phyloP scores from a whole-genome alignment of 2,113 vertebrate species.

The Zootoca vivipara region DNA sequence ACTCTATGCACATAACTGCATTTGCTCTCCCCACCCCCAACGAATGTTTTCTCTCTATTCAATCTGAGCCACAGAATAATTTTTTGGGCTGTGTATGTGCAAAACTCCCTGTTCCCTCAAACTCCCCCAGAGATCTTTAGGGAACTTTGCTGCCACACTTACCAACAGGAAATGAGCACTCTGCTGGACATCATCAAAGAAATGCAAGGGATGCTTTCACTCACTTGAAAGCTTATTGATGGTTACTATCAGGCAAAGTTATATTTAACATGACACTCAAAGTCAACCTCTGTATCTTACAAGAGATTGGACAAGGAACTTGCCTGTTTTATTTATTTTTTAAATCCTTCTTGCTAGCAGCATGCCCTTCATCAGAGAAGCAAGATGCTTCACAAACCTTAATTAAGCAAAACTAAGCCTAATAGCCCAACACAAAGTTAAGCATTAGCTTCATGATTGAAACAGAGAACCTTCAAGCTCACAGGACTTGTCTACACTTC shows the following conservation, averaged over 20 bases:
- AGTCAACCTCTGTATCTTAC: conserved; percentile 2
- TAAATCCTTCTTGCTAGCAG: conserved; percentile 16
- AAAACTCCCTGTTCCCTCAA: too few relatives aligned
- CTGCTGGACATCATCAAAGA: too few relatives aligned
- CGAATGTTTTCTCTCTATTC: too few relatives aligned
- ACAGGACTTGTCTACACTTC: neutral
- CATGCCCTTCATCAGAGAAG: conserved; percentile 15
- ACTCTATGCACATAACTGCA: too few relatives aligned
- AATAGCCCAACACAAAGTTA: neutral
- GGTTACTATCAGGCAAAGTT: neutral
- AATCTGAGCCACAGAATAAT: too few relatives aligned
- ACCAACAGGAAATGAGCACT: too few relatives aligned
- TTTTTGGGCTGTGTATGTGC: too few relatives aligned
- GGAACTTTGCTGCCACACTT: too few relatives aligned
- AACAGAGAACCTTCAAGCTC: neutral
- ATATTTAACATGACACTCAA: neutral
- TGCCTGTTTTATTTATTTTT: conserved; percentile 13
- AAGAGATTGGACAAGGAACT: neutral
- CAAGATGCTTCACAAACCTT: conserved; percentile 19
- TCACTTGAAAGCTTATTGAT: conserved; percentile 11
- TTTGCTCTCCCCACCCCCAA: too few relatives aligned
- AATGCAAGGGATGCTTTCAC: neutral
- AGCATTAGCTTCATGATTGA: neutral
- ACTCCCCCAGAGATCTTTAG: too few relatives aligned
- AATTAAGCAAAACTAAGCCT: conserved; percentile 28